phyloP scores from a whole-genome alignment of 1,140 invertebrate genomes.

The Olivierus martensii region DNA sequence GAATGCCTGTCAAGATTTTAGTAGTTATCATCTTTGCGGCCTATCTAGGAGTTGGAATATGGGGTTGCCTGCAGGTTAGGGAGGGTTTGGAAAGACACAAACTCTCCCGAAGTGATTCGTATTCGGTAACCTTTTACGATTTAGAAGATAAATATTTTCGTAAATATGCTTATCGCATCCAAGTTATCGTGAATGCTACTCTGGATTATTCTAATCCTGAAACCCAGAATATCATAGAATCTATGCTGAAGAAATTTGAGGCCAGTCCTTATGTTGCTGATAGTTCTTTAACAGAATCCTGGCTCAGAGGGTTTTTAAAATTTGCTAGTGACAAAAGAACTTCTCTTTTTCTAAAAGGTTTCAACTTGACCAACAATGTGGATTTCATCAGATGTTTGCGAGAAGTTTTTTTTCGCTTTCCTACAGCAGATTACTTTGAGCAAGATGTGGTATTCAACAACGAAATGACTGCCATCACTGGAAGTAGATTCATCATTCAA shows the following conservation, averaged over 20 bases:
- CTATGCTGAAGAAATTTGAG: slow-evolving; percentile 61
- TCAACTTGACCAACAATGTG: slow-evolving; percentile 52
- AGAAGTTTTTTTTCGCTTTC: slow-evolving; percentile 40
- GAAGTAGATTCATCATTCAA: slow-evolving; percentile 74
- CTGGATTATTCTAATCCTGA: slow-evolving; percentile 70
- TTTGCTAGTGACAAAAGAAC: slow-evolving; percentile 60
- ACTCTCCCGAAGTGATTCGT: slow-evolving; percentile 72
- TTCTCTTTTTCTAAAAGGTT: slow-evolving; percentile 42
- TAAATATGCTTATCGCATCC: slow-evolving; percentile 76
- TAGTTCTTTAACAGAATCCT: slow-evolving; percentile 74
- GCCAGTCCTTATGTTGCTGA: slow-evolving; percentile 56
- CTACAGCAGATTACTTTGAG: slow-evolving; percentile 44
- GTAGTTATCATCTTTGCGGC: slow-evolving; percentile 62
- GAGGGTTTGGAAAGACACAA: slow-evolving; percentile 78
- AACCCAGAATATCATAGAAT: slow-evolving; percentile 62
- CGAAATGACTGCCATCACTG: slow-evolving; percentile 53
- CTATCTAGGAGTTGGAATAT: slow-evolving; percentile 72
- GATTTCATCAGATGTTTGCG: slow-evolving; percentile 59
- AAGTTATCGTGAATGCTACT: slow-evolving; percentile 73
- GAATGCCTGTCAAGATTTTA: slow-evolving; percentile 52
- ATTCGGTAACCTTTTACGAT: slow-evolving; percentile 79
- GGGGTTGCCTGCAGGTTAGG: slow-evolving; percentile 70
- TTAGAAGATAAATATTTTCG: slow-evolving; percentile 75
- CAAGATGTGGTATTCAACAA: slow-evolving; percentile 75
- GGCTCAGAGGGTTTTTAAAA: slow-evolving; percentile 68